A percentile compares a stretch with the other conserved stretches of the same genome.
phyloP scores from a whole-genome alignment of 2,888 invertebrate species.

The Philonicus albiceps region DNA sequence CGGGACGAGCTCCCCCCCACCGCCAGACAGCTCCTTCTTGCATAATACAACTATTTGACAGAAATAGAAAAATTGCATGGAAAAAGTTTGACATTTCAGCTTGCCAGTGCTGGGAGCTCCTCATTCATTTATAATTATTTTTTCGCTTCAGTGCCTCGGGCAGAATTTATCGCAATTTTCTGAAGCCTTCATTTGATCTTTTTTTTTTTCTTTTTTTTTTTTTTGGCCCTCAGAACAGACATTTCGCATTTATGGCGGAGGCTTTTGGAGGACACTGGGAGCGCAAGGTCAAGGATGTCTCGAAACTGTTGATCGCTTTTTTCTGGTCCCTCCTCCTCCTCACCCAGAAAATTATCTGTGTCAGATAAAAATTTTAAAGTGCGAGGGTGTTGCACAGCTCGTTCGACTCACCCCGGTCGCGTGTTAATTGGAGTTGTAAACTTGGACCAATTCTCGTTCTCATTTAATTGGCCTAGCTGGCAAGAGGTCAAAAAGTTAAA shows the following conservation, averaged over 20 bases:
- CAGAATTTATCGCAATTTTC: neutral
- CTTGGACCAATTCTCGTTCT: neutral
- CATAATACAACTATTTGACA: constrained; percentile 11
- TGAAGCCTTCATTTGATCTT: neutral
- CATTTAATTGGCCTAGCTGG: neutral
- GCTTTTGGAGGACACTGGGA: neutral
- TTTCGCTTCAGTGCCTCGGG: neutral
- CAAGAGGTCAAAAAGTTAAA: neutral
- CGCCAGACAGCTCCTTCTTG: neutral
- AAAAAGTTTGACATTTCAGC: neutral
- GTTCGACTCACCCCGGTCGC: neutral
- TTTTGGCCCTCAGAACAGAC: neutral
- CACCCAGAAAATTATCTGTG: neutral
- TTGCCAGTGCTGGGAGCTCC: neutral
- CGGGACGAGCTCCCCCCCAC: neutral
- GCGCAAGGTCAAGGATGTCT: neutral
- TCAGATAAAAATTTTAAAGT: neutral
- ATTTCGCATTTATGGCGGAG: neutral
- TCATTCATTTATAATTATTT: neutral
- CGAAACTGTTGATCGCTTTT: neutral
- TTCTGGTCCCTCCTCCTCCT: neutral
- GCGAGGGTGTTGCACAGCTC: neutral
- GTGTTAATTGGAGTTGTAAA: neutral
- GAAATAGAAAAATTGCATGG: neutral
- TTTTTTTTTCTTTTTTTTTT: neutral